phyloP scores from a whole-genome alignment of 92 coral and sea anemone species.

The Actinostola sp. region DNA sequence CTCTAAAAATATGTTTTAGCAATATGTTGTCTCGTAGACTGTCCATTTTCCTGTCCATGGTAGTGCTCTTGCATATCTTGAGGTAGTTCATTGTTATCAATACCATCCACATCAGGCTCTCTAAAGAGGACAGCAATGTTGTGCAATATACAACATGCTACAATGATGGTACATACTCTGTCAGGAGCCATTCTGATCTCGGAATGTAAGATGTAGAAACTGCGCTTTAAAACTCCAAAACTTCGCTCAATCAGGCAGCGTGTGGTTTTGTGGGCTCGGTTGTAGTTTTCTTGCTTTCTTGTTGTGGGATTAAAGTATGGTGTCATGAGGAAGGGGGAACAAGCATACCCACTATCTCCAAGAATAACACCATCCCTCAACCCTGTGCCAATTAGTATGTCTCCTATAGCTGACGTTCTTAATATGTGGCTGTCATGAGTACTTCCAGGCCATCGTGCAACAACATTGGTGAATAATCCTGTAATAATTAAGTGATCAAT shows the following conservation, averaged over 20 bases:
- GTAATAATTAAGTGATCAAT: too few relatives aligned
- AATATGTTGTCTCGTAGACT: slow-evolving; percentile 47
- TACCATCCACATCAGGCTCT: slow-evolving; percentile 42
- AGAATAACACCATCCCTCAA: too few relatives aligned
- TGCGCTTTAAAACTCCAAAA: slow-evolving; percentile 42
- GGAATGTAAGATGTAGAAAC: slow-evolving; percentile 57
- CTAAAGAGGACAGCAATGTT: slow-evolving; percentile 43
- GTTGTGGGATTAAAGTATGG: too few relatives aligned
- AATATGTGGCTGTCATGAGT: too few relatives aligned
- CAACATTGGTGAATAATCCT: too few relatives aligned
- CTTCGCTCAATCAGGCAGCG: slow-evolving; percentile 11
- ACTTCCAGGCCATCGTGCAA: too few relatives aligned
- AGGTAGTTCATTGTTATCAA: slow-evolving; percentile 1
- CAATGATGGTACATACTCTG: too few relatives aligned
- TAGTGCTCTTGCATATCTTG: slow-evolving; percentile 38
- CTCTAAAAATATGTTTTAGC: slow-evolving; percentile 9
- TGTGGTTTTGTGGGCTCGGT: slow-evolving; percentile 16
- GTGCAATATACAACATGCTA: slow-evolving; percentile 67
- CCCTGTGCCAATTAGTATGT: too few relatives aligned
- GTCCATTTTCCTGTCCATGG: slow-evolving; percentile 56
- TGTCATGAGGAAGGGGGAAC: too few relatives aligned
- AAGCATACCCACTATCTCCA: too few relatives aligned
- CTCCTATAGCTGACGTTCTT: too few relatives aligned
- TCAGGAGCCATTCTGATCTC: slow-evolving; percentile 64
- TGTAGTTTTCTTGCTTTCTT: too few relatives aligned